Base-by-base conservation (phyloP, 1,140 invertebrate species). In the Macrotrachela quadricornifera region DNA sequence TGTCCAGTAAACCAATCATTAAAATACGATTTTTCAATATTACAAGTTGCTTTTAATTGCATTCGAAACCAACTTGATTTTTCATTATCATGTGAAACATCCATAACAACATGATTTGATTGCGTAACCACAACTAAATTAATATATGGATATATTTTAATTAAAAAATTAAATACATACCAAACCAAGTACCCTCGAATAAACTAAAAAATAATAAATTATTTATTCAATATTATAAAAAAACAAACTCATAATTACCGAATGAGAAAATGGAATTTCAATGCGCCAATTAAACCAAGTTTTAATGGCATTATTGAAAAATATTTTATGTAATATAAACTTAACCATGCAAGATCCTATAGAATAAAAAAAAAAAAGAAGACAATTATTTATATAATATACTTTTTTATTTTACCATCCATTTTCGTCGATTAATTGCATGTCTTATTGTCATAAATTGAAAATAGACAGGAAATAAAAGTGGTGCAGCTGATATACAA, bases 381-480 rank as follows among this genome's bases (percentile, higher is more conserved):
- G 8, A 30, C 21, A 30, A 30, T 30, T 30, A 8, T n/a, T n/a
- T n/a, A n/a, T n/a, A n/a, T n/a, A 30, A 30, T 30, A 30, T 4
- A 4, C 21, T 49, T 50, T 37, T 60, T 30, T 30, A 30, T 30
- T 30, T 30, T 30, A 30, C 60, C 43, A 50, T 39, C 47, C 57
- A 61, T 16, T 57, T 54, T 0, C 53, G 59, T 42, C 68, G 59
- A 0, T 57, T 61, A 50, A 63, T 61, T 15, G 63, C 59, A 57
- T 64, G 64, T 49, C 63, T 59, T 46, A 70, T 63, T 18, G 64
- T 55, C 61, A 65, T 67, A 47, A 61, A 57, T 58, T 69, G 67
- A 59, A 69, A 69, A 50, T 66, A 68, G 10, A 68, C 58, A 12
- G 68, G 68, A 53, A 69, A 69, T 56, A 69, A 54, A 10, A 70